Percentiles rank a stretch among this genome's conserved stretches.
Conservation (phyloP, 1,140 invertebrate genomes). For the Ceratina australensis region DNA sequence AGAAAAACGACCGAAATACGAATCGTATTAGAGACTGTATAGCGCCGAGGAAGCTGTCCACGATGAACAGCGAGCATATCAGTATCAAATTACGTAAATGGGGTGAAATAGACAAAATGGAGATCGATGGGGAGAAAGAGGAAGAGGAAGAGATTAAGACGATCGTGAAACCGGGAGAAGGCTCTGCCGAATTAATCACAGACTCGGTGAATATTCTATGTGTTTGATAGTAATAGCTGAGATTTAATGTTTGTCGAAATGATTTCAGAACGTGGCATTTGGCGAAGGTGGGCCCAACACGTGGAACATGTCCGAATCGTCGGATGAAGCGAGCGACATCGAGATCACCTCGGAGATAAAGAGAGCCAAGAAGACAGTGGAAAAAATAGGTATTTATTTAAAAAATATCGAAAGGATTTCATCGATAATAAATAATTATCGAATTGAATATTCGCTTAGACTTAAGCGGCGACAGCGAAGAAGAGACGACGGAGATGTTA, state of each 20-base stretch:
- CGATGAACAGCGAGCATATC: slow-evolving; percentile 72
- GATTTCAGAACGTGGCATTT: slow-evolving; percentile 51
- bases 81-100: slow-evolving; percentile 72
- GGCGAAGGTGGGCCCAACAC: slow-evolving; percentile 72
- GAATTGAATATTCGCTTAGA: too few species aligned
- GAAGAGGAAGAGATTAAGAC: slow-evolving; percentile 51
- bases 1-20: slow-evolving; percentile 60
- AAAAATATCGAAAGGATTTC: too few species aligned
- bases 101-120: slow-evolving; percentile 44
- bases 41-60: slow-evolving; percentile 69
- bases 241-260: slow-evolving; percentile 12
- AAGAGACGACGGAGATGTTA: slow-evolving; percentile 74
- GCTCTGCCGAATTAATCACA: slow-evolving; percentile 69
- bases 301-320: slow-evolving; percentile 69
- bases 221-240: neutral
- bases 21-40: slow-evolving; percentile 72
- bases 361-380: neutral
- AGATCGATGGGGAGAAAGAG: slow-evolving; percentile 50
- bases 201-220: neutral
- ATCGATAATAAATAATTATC: too few species aligned
- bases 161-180: slow-evolving; percentile 66
- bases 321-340: slow-evolving; percentile 66
- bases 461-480: slow-evolving; percentile 79
- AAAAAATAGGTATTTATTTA: slow-evolving; percentile 20
- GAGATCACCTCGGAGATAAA: slow-evolving; percentile 68